A percentile compares a stretch with the other conserved stretches of the same genome.
phyloP scores from a whole-genome alignment of 2,888 invertebrate genomes.

The Cerastis rubricosa region DNA sequence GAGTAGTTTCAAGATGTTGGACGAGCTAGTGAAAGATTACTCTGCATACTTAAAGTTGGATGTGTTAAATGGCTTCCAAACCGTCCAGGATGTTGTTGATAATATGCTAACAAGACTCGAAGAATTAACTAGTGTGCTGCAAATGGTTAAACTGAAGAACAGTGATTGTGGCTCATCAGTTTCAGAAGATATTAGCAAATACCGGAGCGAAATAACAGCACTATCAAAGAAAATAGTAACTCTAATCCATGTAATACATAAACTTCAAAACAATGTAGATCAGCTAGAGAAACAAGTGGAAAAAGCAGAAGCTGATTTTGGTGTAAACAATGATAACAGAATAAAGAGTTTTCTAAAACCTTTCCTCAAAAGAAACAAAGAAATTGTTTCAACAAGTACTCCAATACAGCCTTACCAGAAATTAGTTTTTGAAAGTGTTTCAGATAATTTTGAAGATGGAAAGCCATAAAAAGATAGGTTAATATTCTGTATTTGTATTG shows the following conservation, averaged over 20 bases:
- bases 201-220: constrained; percentile 87
- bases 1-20: constrained; percentile 83
- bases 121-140: constrained; percentile 92
- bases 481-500: too few relatives aligned
- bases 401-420: constrained; percentile 51
- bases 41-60: constrained; percentile 90
- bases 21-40: constrained; percentile 89
- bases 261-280: constrained; percentile 88
- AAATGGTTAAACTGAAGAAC: constrained; percentile 89
- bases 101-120: constrained; percentile 93
- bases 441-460: constrained; percentile 79
- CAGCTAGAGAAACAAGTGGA: constrained; percentile 91
- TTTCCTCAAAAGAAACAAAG: constrained; percentile 86
- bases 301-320: constrained; percentile 91
- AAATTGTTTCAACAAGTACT: constrained; percentile 56
- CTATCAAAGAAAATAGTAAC: constrained; percentile 90
- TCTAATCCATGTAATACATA: constrained; percentile 88
- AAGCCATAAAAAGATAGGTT: constrained; percentile 53
- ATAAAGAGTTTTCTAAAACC: constrained; percentile 91
- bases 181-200: constrained; percentile 89
- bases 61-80: constrained; percentile 89
- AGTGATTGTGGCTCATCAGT: constrained; percentile 85
- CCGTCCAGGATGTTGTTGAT: constrained; percentile 92
- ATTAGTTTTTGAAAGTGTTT: constrained; percentile 77
- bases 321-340: constrained; percentile 90